Base-by-base conservation (phyloP, 2,113 vertebrate species). In the Phalacrocorax brasilianus region DNA sequence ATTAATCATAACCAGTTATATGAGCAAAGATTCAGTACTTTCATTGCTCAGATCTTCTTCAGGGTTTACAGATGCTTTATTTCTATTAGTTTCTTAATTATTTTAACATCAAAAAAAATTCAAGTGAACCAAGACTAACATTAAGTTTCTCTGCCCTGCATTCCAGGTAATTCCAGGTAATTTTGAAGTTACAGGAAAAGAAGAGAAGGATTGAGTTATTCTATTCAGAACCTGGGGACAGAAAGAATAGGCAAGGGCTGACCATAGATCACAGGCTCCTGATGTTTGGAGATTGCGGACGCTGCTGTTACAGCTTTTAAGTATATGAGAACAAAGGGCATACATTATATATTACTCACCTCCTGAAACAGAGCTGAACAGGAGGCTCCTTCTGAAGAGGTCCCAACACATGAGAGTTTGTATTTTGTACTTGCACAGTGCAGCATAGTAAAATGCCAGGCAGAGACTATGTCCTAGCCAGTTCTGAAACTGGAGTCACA, bases 231-330 rank as follows among this genome's bases (percentile, higher is more conserved):
- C 20, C 26, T 78, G 32, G 2, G 5, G 22, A 47, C 28, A 49
- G 47, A 76, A 92, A 28, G 22, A 44, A 74, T 22, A 78, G 12
- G 17, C 22, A 79, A 71, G 2, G 3, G 3, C 10, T 33, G 9
- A 28, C 10, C 23, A 72, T 44, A 72, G 3, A 32, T 65, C 32
- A 65, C 18, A 4, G 0, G 0, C 3, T 85, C 5, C 12, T 66
- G 33, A 2, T 80, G 14, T 68, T 82, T n/a, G 33, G 79, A 71
- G 21, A 6, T 26, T 32, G 7, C 30, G 23, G 26, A 83, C 38
- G 15, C 3, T n/a, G 12, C 30, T 58, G 33, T 20, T 56, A 33
- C 17, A 75, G 23, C 18, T 88, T 85, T 82, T 63, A 78, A 83
- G 16, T 12, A 47, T 28, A 16, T 8, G 35, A 88, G 16, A 5